Conservation (phyloP, 2,888 invertebrate genomes). For the Drosophila parthenogenetica region DNA sequence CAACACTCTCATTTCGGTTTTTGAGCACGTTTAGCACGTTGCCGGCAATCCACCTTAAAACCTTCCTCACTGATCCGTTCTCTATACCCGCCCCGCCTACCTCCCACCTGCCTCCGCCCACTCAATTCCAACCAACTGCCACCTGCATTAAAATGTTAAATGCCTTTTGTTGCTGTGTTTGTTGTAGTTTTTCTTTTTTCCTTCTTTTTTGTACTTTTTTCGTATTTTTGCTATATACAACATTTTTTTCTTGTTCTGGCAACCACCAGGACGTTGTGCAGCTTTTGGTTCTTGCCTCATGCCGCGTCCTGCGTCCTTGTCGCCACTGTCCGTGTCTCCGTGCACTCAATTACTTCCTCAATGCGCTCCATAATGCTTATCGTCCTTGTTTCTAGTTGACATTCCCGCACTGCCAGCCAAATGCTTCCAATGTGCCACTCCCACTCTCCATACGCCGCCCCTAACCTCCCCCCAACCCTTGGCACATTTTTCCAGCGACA, state of each 20-base stretch:
- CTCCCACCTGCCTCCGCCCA: conserved; percentile 16
- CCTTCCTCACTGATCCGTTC: neutral
- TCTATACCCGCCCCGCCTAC: neutral
- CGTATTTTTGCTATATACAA: conserved; percentile 23
- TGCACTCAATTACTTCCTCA: conserved; percentile 83
- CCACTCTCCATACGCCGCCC: neutral
- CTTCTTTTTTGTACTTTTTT: conserved; percentile 40
- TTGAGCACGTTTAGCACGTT: conserved; percentile 82
- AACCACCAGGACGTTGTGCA: conserved; percentile 18
- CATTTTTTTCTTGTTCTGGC: conserved; percentile 26
- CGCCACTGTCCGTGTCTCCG: conserved; percentile 65
- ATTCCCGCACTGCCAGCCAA: conserved; percentile 75
- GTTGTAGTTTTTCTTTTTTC: conserved; percentile 47
- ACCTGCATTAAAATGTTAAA: conserved; percentile 80
- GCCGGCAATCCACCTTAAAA: conserved; percentile 44
- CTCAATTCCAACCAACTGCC: conserved; percentile 32
- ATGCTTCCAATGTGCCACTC: conserved; percentile 61
- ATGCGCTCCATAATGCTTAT: conserved; percentile 83
- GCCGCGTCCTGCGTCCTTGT: neutral
- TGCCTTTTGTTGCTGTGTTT: conserved; percentile 58
- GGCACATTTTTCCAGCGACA: conserved; percentile 82
- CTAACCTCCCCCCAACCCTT: conserved; percentile 55
- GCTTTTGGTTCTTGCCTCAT: conserved; percentile 66
- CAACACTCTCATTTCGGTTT: conserved; percentile 80
- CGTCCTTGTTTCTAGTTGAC: conserved; percentile 82